phyloP scores from a whole-genome alignment of 2,113 vertebrate species.

The Galemys pyrenaicus region DNA sequence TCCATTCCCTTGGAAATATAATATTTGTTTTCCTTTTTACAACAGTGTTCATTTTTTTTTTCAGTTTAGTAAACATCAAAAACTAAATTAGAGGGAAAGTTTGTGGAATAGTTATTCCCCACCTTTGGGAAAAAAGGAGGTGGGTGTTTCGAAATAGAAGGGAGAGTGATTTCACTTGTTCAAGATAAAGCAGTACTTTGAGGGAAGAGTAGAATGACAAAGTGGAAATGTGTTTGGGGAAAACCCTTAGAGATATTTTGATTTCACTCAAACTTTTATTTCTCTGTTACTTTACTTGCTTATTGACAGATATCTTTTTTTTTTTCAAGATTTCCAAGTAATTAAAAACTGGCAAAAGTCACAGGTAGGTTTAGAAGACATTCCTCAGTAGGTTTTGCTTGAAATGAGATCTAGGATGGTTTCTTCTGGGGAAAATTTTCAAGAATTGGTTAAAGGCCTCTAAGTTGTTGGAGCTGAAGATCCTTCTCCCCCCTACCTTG shows the following conservation, averaged over 20 bases:
- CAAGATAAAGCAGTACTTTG: background rate
- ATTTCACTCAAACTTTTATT: background rate
- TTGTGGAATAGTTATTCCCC: background rate
- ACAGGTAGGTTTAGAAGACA: background rate
- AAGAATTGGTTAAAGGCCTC: background rate
- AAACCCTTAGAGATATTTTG: background rate
- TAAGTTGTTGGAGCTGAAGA: background rate
- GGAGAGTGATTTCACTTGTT: background rate
- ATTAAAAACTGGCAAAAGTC: background rate
- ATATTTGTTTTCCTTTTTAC: background rate
- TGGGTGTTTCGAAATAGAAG: background rate
- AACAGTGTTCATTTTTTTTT: background rate
- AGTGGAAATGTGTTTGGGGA: background rate
- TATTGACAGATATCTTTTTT: conserved; percentile 16
- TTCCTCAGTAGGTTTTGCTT: background rate
- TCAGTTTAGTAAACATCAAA: background rate
- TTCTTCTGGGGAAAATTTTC: background rate
- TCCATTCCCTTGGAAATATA: background rate
- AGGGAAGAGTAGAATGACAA: background rate
- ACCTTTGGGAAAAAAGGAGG: background rate
- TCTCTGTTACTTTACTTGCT: background rate
- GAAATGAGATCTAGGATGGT: background rate
- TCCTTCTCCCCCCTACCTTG: accelerated
- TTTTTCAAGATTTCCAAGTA: conserved; percentile 20
- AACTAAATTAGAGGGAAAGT: background rate